Conservation (phyloP, 2,797 vertebrate genomes). For the Astyanax mexicanus region DNA sequence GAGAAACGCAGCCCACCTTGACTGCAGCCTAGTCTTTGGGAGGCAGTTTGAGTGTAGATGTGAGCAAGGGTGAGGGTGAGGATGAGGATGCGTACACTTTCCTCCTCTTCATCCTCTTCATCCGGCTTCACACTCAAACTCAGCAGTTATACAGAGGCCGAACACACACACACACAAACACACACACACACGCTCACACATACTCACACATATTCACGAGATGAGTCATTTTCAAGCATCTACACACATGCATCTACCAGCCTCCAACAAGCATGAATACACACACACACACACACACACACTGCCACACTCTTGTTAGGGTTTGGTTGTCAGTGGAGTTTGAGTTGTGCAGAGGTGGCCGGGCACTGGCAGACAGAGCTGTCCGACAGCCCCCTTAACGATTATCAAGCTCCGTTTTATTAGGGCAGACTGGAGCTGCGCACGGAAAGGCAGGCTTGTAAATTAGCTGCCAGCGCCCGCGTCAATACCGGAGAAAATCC, state of each 20-base stretch:
- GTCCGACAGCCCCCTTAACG: slow-evolving; percentile 56
- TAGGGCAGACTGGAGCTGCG: slow-evolving; percentile 62
- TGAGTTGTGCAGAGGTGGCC: slow-evolving; percentile 39
- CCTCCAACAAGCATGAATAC: slow-evolving; percentile 1
- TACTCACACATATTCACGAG: too few relatives aligned
- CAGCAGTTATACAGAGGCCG: slow-evolving; percentile 18
- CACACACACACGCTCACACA: too few relatives aligned
- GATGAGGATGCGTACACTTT: not conserved
- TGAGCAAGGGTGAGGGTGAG: not conserved
- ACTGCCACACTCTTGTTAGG: slow-evolving; percentile 38
- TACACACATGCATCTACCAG: not conserved
- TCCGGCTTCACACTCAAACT: slow-evolving; percentile 32
- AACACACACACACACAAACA: too few relatives aligned
- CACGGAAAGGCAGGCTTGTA: slow-evolving; percentile 63
- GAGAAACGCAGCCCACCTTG: too few relatives aligned
- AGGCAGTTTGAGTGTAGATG: not conserved
- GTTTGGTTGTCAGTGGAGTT: slow-evolving; percentile 35
- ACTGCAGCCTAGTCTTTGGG: too few relatives aligned
- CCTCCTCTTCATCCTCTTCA: slow-evolving; percentile 35
- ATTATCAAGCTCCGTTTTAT: slow-evolving; percentile 69
- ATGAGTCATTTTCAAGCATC: slow-evolving; percentile 12
- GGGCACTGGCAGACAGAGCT: slow-evolving; percentile 45
- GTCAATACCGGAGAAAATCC: slow-evolving; percentile 76
- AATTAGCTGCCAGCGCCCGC: slow-evolving; percentile 70
- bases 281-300: slow-evolving; percentile 13